A percentile compares a stretch with the other conserved stretches of the same genome.
Conservation (phyloP, 2,113 vertebrate genomes). For the Seriola aureovittata region DNA sequence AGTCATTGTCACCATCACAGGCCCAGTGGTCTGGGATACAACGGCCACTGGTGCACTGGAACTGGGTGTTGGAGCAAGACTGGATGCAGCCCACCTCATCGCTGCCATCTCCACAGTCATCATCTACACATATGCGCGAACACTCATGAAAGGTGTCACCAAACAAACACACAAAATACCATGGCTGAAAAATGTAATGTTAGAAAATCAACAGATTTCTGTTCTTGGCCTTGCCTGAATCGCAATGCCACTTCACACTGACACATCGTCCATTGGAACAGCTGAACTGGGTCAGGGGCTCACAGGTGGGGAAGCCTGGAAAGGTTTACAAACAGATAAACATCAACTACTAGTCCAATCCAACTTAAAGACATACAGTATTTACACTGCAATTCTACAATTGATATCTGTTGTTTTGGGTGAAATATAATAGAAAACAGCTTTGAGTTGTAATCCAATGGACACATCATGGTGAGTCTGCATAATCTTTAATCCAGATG, state of each 20-base stretch:
- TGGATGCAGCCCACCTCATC: slow-evolving; percentile 91
- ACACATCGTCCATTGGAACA: slow-evolving; percentile 95
- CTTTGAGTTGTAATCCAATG: background rate
- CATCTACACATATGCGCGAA: slow-evolving; percentile 83
- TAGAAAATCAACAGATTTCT: background rate
- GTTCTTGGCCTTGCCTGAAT: slow-evolving; percentile 87
- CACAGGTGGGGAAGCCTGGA: slow-evolving; percentile 95
- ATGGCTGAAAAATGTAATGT: background rate
- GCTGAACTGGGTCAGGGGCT: slow-evolving; percentile 92
- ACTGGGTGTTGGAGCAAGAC: slow-evolving; percentile 91
- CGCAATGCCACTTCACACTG: slow-evolving; percentile 95
- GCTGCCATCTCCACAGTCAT: slow-evolving; percentile 96
- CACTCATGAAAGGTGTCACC: background rate
- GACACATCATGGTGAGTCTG: no score
- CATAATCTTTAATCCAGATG: no score
- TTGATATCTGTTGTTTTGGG: background rate
- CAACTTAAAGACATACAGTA: background rate
- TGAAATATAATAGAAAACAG: background rate
- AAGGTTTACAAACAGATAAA: slow-evolving; percentile 4
- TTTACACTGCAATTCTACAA: background rate
- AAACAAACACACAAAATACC: background rate
- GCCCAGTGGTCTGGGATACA: slow-evolving; percentile 95
- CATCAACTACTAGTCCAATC: background rate
- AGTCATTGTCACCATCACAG: slow-evolving; percentile 98
- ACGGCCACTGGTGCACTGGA: slow-evolving; percentile 91